Evolutionary conservation across 2,797 vertebrate genomes (phyloP).

Genomic region (Hydrocynus forskahlii): DNA sequence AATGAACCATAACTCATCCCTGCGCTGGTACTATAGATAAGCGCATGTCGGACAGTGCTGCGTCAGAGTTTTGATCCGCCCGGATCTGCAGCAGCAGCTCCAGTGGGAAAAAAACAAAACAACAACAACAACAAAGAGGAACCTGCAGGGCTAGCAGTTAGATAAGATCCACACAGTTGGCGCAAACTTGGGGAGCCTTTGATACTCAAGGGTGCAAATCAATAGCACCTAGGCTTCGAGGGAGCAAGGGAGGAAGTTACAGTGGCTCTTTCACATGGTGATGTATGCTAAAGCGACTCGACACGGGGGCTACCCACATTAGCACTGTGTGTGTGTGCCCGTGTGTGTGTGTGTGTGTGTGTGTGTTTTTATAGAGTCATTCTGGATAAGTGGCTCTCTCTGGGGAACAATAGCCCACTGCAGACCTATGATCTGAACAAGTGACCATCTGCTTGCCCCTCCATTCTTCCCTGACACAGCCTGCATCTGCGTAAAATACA

Average conservation of each 20-base stretch:
- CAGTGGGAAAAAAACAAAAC: background rate
- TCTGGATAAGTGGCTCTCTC: conserved; percentile 51
- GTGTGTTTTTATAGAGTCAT: conserved; percentile 36
- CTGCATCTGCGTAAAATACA: conserved; percentile 17
- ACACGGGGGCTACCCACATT: conserved; percentile 34
- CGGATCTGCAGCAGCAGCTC: conserved; percentile 15
- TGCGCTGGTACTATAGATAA: conserved; percentile 15
- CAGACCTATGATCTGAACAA: conserved; percentile 58
- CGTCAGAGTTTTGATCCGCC: conserved; percentile 24
- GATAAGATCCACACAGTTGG: conserved; percentile 28
- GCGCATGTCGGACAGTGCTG: conserved; percentile 1
- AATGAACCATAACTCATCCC: conserved; percentile 39
- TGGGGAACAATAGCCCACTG: conserved; percentile 53
- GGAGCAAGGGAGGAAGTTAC: conserved; percentile 11
- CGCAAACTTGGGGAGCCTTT: conserved; percentile 31
- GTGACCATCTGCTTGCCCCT: conserved; percentile 56
- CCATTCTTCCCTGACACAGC: conserved; percentile 37
- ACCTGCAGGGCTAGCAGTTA: conserved; percentile 3
- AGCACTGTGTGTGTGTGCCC: conserved; percentile 55
- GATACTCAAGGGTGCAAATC: conserved; percentile 34
- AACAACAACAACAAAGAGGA: conserved; percentile 19
- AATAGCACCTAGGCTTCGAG: conserved; percentile 14
- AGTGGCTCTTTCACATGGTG: conserved; percentile 46
- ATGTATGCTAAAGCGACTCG: conserved; percentile 34
- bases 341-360: conserved; percentile 63